Percentiles rank a stretch among this genome's conserved stretches.
These are phyloP conservation scores for Erpornis zantholeuca DNA, from an alignment of 2,113 vertebrate genomes.

Conservation along the genomic window DNA sequence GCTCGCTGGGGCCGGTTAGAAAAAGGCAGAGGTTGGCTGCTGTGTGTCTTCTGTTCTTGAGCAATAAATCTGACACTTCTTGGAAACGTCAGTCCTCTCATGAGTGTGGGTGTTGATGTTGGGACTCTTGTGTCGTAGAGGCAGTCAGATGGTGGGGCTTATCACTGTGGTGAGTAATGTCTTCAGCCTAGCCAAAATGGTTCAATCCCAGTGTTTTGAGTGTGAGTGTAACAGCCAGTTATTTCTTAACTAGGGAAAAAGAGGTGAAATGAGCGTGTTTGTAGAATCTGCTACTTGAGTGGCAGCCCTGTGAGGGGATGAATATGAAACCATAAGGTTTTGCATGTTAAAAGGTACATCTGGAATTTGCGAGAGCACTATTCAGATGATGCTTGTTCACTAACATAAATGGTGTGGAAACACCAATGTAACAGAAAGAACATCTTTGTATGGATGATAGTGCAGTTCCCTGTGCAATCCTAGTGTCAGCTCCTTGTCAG, in stretches of 20 bases:
- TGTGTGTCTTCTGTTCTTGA: accelerated
- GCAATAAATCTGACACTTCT: not conserved
- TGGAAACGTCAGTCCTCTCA: not conserved
- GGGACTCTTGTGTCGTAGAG: not conserved
- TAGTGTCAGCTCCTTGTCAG: not conserved
- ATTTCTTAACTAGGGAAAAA: not conserved
- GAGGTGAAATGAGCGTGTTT: not conserved
- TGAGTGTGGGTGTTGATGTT: not conserved
- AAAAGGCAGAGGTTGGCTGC: not conserved
- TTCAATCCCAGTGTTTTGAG: not conserved
- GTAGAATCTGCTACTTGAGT: not conserved
- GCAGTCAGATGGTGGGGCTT: not conserved
- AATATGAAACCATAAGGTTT: not conserved
- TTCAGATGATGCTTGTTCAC: not conserved
- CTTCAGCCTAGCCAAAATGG: not conserved
- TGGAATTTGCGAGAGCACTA: not conserved
- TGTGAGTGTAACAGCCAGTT: not conserved
- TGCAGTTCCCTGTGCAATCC: not conserved
- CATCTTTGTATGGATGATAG: not conserved
- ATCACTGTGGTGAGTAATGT: not conserved
- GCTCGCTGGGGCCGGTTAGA: accelerated
- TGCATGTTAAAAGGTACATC: not conserved
- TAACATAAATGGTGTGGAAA: not conserved
- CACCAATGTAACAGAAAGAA: not conserved
- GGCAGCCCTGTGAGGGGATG: not conserved